Conservation (phyloP, 1,140 invertebrate genomes). For the Dendrolimus punctatus region DNA sequence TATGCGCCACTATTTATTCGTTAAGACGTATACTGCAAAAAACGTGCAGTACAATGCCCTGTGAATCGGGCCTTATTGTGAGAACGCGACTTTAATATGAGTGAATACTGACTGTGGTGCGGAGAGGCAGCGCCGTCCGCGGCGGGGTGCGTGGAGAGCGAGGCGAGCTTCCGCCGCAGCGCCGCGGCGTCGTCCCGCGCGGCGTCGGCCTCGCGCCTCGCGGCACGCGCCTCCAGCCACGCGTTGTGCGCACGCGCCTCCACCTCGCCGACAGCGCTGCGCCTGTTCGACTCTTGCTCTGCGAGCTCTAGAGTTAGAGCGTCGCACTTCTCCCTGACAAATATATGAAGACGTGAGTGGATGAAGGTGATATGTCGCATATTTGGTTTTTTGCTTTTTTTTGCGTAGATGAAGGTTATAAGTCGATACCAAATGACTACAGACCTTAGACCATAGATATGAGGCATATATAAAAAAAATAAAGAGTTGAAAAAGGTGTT, state of each 20-base stretch:
- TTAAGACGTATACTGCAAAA: too few relatives aligned
- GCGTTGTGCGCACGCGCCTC: conserved; percentile 86
- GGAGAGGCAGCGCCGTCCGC: conserved; percentile 43
- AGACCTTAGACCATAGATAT: too few relatives aligned
- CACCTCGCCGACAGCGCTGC: conserved; percentile 80
- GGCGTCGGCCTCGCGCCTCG: conserved; percentile 84
- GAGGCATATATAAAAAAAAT: too few relatives aligned
- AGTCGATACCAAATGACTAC: too few relatives aligned
- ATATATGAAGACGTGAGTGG: too few relatives aligned
- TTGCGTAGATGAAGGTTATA: too few relatives aligned
- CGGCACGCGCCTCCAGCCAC: conserved; percentile 83
- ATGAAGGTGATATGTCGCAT: too few relatives aligned
- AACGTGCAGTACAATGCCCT: too few relatives aligned
- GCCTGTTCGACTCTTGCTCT: conserved; percentile 84
- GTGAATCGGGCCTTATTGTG: too few relatives aligned
- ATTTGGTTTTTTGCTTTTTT: too few relatives aligned
- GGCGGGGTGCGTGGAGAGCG: conserved; percentile 18
- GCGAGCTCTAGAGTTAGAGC: conserved; percentile 83
- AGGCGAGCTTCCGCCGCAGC: conserved; percentile 80
- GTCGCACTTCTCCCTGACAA: conserved; percentile 71
- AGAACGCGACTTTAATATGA: background rate
- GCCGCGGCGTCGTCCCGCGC: conserved; percentile 81
- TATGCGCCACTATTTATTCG: too few relatives aligned
- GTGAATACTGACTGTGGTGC: conserved; percentile 35
- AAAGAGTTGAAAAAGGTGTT: too few relatives aligned